Conservation (phyloP, 2,888 invertebrate species). For the Ochropleura plecta region DNA sequence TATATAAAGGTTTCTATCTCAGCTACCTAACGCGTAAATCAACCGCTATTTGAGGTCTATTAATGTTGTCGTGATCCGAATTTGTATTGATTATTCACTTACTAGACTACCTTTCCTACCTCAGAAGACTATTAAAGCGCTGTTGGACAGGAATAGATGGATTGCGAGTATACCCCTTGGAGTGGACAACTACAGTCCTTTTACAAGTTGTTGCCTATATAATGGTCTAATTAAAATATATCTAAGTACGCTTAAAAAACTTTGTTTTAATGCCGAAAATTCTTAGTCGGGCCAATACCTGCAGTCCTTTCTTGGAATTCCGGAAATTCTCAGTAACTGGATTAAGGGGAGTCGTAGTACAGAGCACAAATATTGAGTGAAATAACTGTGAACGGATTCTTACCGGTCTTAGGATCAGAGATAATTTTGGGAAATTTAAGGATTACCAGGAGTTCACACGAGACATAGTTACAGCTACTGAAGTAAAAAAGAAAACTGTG, state of each 20-base stretch:
- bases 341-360: neutral
- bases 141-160: constrained; percentile 15
- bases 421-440: neutral
- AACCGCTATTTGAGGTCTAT: constrained; percentile 14
- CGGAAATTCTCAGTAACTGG: neutral
- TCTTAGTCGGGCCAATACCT: neutral
- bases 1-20: constrained; percentile 12
- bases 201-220: too few species aligned
- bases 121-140: neutral
- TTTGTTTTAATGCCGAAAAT: too few species aligned
- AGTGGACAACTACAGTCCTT: too few species aligned
- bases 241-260: too few species aligned
- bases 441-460: neutral
- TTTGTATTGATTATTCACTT: constrained; percentile 6
- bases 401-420: neutral
- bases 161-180: neutral
- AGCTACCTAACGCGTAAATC: constrained; percentile 4
- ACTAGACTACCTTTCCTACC: neutral
- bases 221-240: too few species aligned
- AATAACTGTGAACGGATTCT: neutral
- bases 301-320: neutral
- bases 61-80: constrained; percentile 4
- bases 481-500: neutral
- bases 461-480: neutral
- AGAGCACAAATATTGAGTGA: neutral